A percentile compares a stretch with the other conserved stretches of the same genome.
phyloP scores from a whole-genome alignment of 1,140 invertebrate species.

The Coelopa frigida region DNA sequence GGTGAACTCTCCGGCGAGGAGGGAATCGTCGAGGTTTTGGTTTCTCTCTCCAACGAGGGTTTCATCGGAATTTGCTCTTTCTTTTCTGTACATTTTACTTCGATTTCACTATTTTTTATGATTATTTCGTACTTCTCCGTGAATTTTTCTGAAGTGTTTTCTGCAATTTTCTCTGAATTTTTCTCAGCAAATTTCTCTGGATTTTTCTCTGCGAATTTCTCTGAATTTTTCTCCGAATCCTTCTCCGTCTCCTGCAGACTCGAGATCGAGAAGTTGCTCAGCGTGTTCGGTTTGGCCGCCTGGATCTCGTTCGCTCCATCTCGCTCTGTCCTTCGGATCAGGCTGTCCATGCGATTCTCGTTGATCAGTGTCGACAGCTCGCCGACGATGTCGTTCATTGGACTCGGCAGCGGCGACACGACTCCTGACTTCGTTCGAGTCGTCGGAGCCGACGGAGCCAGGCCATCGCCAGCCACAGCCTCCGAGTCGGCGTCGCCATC shows the following conservation, averaged over 20 bases:
- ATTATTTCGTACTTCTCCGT: not conserved
- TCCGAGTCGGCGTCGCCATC: too few relatives aligned
- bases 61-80: too few relatives aligned
- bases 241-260: too few relatives aligned
- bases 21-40: too few relatives aligned
- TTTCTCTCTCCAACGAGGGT: too few relatives aligned
- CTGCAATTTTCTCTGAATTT: not conserved
- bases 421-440: not conserved
- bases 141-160: too few relatives aligned
- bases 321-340: constrained; percentile 28
- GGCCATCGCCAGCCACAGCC: not conserved
- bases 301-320: constrained; percentile 24
- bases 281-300: constrained; percentile 32
- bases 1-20: constrained; percentile 1
- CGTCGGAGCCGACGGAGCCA: not conserved
- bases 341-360: constrained; percentile 34
- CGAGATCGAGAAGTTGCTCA: constrained; percentile 37
- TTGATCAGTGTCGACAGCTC: constrained; percentile 34
- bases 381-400: constrained; percentile 34
- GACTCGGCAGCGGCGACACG: constrained; percentile 7
- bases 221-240: not conserved
- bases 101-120: too few relatives aligned
- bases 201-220: constrained; percentile 4
- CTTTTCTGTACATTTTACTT: too few relatives aligned
- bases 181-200: too few relatives aligned